Evolutionary conservation across 2,888 invertebrate genomes (phyloP), one percentile per base, ranked within the genome.

Genomic region (Drosophila lutescens): DNA sequence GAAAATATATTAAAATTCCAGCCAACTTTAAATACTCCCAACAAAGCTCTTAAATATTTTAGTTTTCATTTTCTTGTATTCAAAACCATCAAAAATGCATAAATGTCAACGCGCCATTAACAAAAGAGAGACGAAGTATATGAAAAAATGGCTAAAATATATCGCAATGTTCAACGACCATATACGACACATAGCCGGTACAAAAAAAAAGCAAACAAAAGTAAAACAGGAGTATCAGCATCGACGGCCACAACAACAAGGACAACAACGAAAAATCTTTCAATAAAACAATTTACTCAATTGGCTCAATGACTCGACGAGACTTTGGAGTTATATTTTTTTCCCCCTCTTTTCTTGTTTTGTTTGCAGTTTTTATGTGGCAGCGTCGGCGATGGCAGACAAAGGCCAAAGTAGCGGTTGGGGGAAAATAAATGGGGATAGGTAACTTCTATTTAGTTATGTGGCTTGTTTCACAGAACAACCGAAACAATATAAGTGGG

Each of bases 251-350:
- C 76, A 79, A 70, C 71, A 47, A 47, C 30, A 47, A 47, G 61
- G 74, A 68, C 67, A 55, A 68, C 69, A 43, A 66, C 56, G 67
- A 79, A 83, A 84, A 85, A 85, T 88, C 87, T 84, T 86, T 87
- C 88, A 87, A 86, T 89, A 86, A 88, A 88, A 89, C 88, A 86
- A 88, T 89, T 89, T 88, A 86, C 87, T 83, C 89, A 88, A 88
- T 88, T 88, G 88, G 88, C 86, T 89, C 89, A 86, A 88, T 88
- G 86, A 84, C 86, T 82, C 82, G 82, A 69, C 87, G 73, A 70
- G 81, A 84, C 79, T 80, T 61, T 73, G 56, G 63, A 60, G 69
- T 47, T 50, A 20, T 40, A 49, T 46, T 56, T 23, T 49, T 32
- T 49, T 44, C 15, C 36, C 9, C 36, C 41, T 46, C 34, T 38